Evolutionary conservation across 1,140 invertebrate species (phyloP).

Genomic region (Agrilus planipennis): DNA sequence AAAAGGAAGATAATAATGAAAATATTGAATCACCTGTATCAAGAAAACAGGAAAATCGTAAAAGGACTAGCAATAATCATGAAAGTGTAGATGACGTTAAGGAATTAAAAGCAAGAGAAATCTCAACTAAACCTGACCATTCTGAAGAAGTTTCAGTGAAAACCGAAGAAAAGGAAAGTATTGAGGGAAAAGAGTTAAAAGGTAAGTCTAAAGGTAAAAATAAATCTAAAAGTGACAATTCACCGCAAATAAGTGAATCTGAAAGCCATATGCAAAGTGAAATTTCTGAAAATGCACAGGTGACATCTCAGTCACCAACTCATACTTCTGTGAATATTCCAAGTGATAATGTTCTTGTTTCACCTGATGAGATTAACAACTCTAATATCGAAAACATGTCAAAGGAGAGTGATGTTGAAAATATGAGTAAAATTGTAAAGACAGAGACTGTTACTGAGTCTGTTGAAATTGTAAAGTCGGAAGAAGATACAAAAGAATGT

Average conservation of each 20-base stretch:
- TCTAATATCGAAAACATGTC: conserved; percentile 4
- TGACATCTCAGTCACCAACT: conserved; percentile 30
- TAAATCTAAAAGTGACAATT: conserved; percentile 27
- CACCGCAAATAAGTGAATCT: conserved; percentile 14
- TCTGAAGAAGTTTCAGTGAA: conserved; percentile 7
- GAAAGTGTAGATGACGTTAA: too few relatives aligned
- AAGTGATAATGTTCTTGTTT: conserved; percentile 18
- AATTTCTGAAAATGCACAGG: conserved; percentile 30
- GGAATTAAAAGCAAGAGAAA: too few relatives aligned
- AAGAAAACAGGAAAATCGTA: conserved; percentile 6
- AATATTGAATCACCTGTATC: neutral
- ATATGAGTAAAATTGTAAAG: too few relatives aligned
- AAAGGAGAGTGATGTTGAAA: conserved; percentile 6
- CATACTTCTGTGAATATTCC: conserved; percentile 20
- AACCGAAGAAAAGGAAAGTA: conserved; percentile 8
- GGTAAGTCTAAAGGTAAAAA: conserved; percentile 34
- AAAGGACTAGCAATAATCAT: conserved; percentile 10
- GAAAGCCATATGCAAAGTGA: conserved; percentile 26
- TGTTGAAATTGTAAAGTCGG: too few relatives aligned
- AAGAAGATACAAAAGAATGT: too few relatives aligned
- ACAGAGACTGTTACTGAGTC: too few relatives aligned
- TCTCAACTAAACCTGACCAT: too few relatives aligned
- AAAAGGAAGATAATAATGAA: neutral
- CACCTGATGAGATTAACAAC: conserved; percentile 2
- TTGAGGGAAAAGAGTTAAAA: conserved; percentile 16